Base-by-base conservation (phyloP, 2,797 vertebrate genomes). In the Dallia pectoralis region DNA sequence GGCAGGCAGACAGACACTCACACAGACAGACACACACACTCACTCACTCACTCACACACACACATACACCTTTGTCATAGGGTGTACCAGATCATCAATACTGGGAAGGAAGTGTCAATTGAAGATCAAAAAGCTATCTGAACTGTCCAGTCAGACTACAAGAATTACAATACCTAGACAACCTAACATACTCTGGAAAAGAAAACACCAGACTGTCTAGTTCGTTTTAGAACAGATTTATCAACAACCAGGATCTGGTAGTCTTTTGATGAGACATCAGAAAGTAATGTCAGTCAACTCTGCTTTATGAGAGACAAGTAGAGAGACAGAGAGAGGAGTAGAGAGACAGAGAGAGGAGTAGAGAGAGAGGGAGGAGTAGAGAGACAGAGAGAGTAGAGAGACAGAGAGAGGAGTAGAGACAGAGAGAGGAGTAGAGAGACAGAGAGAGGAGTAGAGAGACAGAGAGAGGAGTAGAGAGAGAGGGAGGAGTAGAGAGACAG, bases 291-390 rank as follows among this genome's bases (percentile, higher is more conserved):
- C 22, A 19, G 44, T 48, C 22, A n/a, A 3, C 27, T 56, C 29
- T 32, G n/a, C 4, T 68, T 14, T 25, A 27, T 12, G 59, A 3
- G 59, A 29, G 22, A 62, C n/a, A 25, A 27, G 4, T 1, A 27
- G 61, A 63, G 61, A 16, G 61, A 30, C 14, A 59, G 53, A 59
- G 53, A n/a, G n/a, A n/a, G n/a, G n/a, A n/a, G n/a, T n/a, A n/a
- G n/a, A n/a, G n/a, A 44, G 36, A 14, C n/a, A 59, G 56, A 59
- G 53, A 59, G 47, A 48, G 33, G 19, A 22, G 25, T n/a, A 25
- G 40, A 61, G 56, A 61, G 8, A 27, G 59, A 3, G 59, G 27
- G 22, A 62, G 56, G 12, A 27, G 4, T 1, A 27, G 61, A 63
- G 61, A 16, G 61, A 30, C 14, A 59, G 53, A 59, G 53, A n/a